These are phyloP conservation scores for Zaprionus obscuricornis DNA, from an alignment of 2,888 invertebrate genomes.

Conservation along the genomic window DNA sequence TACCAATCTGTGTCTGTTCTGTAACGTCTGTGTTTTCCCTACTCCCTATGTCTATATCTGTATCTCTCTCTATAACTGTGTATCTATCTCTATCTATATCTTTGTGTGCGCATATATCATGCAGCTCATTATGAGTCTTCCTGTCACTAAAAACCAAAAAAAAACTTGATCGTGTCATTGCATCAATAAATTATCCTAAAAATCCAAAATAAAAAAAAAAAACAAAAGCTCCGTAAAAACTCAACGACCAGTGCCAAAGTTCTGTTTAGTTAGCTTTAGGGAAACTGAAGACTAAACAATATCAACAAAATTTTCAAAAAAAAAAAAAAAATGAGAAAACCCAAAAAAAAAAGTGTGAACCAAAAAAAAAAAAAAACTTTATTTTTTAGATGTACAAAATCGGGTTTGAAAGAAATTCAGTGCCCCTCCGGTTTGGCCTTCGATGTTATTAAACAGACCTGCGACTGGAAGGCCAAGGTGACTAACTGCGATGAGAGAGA, in stretches of 20 bases:
- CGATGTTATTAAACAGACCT: constrained; percentile 98
- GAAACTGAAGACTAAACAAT: constrained; percentile 20
- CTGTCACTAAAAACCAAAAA: constrained; percentile 58
- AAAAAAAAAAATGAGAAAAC: constrained; percentile 2
- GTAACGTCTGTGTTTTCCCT: constrained; percentile 36
- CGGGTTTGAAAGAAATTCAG: constrained; percentile 98
- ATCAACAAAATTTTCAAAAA: constrained; percentile 29
- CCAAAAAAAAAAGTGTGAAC: constrained; percentile 10
- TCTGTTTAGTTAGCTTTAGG: constrained; percentile 56
- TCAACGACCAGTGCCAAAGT: constrained; percentile 55
- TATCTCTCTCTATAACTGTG: constrained; percentile 40
- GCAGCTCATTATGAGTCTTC: constrained; percentile 36
- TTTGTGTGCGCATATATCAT: constrained; percentile 44
- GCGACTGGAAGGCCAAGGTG: constrained; percentile 99
- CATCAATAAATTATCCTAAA: constrained; percentile 44
- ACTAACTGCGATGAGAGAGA: constrained; percentile 97
- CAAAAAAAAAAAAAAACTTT: constrained; percentile 42
- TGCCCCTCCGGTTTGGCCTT: constrained; percentile 98
- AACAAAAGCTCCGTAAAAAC: constrained; percentile 19
- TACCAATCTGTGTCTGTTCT: no score
- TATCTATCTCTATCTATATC: constrained; percentile 16
- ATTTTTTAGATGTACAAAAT: constrained; percentile 90
- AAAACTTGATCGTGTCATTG: constrained; percentile 56
- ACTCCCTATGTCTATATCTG: constrained; percentile 11
- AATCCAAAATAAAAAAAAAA: constrained; percentile 32